Evolutionary conservation across 2,113 vertebrate genomes (phyloP).

Genomic region (Meleagris gallopavo): DNA sequence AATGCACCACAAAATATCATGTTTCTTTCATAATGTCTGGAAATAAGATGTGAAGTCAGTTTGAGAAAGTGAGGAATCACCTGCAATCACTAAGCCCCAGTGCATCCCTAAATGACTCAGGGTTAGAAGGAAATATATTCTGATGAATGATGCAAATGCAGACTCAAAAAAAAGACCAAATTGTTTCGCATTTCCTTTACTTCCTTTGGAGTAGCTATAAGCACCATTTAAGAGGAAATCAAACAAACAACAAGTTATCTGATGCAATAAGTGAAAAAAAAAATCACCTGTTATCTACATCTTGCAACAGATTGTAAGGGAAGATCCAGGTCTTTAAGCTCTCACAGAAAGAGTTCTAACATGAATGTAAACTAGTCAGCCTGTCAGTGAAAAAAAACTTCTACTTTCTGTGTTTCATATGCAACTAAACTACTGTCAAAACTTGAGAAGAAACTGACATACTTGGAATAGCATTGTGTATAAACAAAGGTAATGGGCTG

Average conservation of each 20-base stretch:
- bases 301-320: neutral
- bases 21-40: neutral
- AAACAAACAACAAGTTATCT: rapidly evolving
- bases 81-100: neutral
- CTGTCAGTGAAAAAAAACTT: neutral
- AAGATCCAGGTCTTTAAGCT: neutral
- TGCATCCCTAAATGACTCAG: neutral
- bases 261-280: neutral
- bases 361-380: neutral
- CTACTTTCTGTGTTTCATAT: neutral
- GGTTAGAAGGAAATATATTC: neutral
- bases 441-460: neutral
- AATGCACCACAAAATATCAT: neutral
- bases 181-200: neutral
- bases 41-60: neutral
- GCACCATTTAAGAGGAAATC: neutral
- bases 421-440: neutral
- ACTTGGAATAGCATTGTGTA: neutral
- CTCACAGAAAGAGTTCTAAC: neutral
- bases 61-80: neutral
- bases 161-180: neutral
- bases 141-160: neutral
- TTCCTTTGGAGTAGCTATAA: neutral
- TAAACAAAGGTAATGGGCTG: neutral
- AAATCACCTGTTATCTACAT: neutral